phyloP scores from a whole-genome alignment of 2,113 vertebrate species.

The Galemys pyrenaicus region DNA sequence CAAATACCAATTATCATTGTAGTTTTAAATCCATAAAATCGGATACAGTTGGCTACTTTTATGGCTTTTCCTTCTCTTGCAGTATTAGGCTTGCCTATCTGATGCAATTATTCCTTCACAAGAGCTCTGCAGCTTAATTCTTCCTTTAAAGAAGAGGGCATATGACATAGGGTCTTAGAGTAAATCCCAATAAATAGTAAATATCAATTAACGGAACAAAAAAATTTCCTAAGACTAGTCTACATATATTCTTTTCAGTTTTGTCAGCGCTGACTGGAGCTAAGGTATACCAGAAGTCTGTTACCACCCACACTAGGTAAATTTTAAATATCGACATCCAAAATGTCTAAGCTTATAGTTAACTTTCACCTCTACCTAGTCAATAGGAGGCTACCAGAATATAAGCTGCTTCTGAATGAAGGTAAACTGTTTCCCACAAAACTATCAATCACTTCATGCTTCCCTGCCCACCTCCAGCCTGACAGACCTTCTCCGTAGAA shows the following conservation, averaged over 20 bases:
- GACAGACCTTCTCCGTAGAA: background rate
- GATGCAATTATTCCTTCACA: constrained; percentile 5
- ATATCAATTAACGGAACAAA: constrained; percentile 24
- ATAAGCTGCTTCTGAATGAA: background rate
- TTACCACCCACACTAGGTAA: background rate
- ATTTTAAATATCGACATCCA: background rate
- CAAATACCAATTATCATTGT: constrained; percentile 46
- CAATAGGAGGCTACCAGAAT: background rate
- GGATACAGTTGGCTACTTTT: background rate
- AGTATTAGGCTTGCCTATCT: background rate
- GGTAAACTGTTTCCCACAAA: background rate
- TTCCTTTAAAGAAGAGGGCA: background rate
- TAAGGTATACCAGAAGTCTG: background rate
- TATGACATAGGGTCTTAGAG: background rate
- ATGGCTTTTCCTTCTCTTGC: background rate
- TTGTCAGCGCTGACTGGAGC: background rate
- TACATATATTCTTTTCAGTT: background rate
- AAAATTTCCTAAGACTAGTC: background rate
- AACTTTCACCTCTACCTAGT: background rate
- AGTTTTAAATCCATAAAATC: constrained; percentile 33
- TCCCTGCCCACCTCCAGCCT: background rate
- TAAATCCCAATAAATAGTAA: background rate
- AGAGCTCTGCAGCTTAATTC: background rate
- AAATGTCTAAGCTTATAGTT: constrained; percentile 43
- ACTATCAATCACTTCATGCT: background rate